Conservation (phyloP, 1,140 invertebrate species). For the Nylanderia fulva region DNA sequence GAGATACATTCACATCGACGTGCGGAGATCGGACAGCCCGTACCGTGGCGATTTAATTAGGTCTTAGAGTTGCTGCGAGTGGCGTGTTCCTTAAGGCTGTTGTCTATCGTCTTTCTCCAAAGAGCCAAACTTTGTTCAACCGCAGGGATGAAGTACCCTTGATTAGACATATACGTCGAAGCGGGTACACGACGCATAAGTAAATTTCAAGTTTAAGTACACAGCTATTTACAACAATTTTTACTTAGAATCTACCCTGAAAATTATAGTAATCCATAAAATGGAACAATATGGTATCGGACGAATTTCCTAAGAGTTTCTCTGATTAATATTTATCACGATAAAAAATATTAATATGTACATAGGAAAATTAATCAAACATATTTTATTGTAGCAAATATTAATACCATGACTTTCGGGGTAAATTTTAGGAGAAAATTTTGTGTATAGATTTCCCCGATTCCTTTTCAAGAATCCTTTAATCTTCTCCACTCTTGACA, state of each 20-base stretch:
- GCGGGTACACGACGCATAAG: constrained; percentile 20
- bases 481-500: neutral
- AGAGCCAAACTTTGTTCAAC: constrained; percentile 68
- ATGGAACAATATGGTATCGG: too few relatives aligned
- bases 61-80: constrained; percentile 37
- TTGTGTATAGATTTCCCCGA: neutral
- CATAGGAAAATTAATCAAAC: too few relatives aligned
- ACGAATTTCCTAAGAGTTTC: too few relatives aligned
- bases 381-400: too few relatives aligned
- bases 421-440: too few relatives aligned
- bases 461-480: neutral
- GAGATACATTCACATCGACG: constrained; percentile 43
- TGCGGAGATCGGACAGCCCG: constrained; percentile 60
- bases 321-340: too few relatives aligned
- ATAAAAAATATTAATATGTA: too few relatives aligned
- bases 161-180: constrained; percentile 65
- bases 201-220: constrained; percentile 58
- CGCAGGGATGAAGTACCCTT: constrained; percentile 70
- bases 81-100: constrained; percentile 65
- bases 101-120: constrained; percentile 61
- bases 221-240: neutral
- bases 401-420: too few relatives aligned
- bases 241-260: too few relatives aligned
- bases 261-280: too few relatives aligned
- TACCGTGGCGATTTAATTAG: constrained; percentile 72